Evolutionary conservation across 2,113 vertebrate species (phyloP).

Genomic region (Zosterops hypoxanthus): DNA sequence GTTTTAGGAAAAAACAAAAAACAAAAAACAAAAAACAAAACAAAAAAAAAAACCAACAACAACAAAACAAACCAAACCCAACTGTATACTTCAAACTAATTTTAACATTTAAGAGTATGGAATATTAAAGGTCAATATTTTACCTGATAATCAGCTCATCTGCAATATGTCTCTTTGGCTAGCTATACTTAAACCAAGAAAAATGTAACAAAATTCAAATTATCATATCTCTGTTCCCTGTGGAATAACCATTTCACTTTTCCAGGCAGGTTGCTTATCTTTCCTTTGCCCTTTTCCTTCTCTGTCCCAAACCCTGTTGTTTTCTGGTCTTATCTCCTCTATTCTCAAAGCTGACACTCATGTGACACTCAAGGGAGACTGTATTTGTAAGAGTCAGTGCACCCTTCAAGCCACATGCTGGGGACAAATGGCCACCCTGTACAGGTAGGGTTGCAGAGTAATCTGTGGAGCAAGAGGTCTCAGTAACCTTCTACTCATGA

Average conservation of each 20-base stretch:
- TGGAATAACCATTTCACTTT: neutral
- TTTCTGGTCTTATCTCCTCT: neutral
- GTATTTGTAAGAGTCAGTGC: neutral
- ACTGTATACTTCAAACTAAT: neutral
- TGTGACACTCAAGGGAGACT: neutral
- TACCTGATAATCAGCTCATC: neutral
- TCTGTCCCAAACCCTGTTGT: neutral
- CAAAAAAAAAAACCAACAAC: too few species aligned
- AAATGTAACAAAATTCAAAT: neutral
- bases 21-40: too few species aligned
- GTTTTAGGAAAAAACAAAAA: neutral
- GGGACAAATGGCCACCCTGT: neutral
- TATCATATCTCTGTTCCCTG: neutral
- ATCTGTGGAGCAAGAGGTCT: neutral
- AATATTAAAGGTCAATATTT: neutral
- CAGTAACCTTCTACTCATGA: neutral
- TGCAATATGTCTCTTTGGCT: neutral
- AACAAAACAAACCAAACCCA: too few species aligned
- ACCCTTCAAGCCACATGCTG: rapidly evolving
- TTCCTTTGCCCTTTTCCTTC: neutral
- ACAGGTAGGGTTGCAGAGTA: neutral
- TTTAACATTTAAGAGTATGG: neutral
- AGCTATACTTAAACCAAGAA: neutral
- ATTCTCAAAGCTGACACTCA: neutral
- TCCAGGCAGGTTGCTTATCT: neutral